These are phyloP conservation scores for Gorsachius magnificus DNA, from an alignment of 2,797 vertebrate genomes.

Conservation along the genomic window DNA sequence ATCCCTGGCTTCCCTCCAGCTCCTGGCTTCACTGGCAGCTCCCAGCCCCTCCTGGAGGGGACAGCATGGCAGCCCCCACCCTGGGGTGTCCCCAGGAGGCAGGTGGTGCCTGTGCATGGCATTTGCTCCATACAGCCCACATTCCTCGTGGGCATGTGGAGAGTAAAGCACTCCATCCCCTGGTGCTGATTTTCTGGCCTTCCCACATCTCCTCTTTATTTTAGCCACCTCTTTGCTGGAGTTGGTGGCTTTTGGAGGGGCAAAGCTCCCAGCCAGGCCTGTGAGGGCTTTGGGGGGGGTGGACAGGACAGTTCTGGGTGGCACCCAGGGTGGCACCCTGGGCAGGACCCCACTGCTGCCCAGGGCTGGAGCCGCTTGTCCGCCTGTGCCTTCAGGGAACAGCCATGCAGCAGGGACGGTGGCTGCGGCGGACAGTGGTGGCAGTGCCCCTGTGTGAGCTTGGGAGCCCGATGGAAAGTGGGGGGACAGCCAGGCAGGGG, in stretches of 20 bases:
- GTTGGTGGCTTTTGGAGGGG: neutral
- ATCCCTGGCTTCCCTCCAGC: fast-evolving
- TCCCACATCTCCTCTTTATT: neutral
- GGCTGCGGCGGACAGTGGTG: neutral
- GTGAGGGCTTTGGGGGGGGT: neutral
- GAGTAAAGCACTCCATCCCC: neutral
- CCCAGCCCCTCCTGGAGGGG: neutral
- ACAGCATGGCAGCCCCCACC: neutral
- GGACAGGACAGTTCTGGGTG: neutral
- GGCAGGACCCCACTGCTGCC: neutral
- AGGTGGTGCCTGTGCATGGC: neutral
- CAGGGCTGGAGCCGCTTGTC: fast-evolving
- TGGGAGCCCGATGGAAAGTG: neutral
- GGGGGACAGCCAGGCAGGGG: neutral
- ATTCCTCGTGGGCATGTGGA: neutral
- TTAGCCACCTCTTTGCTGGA: neutral
- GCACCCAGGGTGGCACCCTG: neutral
- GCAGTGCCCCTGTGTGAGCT: fast-evolving
- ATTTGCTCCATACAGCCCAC: neutral
- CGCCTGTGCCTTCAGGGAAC: fast-evolving
- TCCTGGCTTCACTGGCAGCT: neutral
- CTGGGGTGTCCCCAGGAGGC: neutral
- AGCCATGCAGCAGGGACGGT: fast-evolving
- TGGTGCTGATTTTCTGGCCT: neutral
- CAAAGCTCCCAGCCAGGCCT: neutral